Percentiles rank a stretch among this genome's conserved stretches.
phyloP scores from a whole-genome alignment of 2,888 invertebrate genomes.

The Drepana falcataria region DNA sequence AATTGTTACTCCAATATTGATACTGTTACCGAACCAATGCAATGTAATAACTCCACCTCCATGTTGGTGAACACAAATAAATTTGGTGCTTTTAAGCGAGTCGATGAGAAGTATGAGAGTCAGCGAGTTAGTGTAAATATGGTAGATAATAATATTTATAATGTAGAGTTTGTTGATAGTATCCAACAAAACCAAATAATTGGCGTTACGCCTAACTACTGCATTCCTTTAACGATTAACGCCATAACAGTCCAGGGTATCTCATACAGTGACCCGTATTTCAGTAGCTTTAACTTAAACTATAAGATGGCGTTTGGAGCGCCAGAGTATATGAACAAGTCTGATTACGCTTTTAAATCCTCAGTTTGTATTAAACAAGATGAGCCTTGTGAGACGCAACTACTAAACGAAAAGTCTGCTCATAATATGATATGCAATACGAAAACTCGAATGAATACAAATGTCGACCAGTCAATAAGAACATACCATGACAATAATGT shows the following conservation, averaged over 20 bases:
- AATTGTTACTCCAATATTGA: constrained; percentile 78
- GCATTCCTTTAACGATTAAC: constrained; percentile 80
- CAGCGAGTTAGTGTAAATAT: constrained; percentile 77
- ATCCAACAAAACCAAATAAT: constrained; percentile 80
- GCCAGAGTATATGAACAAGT: constrained; percentile 79
- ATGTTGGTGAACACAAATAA: constrained; percentile 79
- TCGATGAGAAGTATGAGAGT: constrained; percentile 76
- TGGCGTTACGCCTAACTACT: constrained; percentile 77
- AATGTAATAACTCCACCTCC: constrained; percentile 80
- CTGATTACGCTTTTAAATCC: constrained; percentile 81
- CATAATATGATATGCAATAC: constrained; percentile 62
- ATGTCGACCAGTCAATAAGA: constrained; percentile 55
- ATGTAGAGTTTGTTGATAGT: constrained; percentile 78
- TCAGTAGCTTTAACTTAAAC: constrained; percentile 80
- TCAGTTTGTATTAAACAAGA: constrained; percentile 77
- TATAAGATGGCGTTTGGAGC: constrained; percentile 77
- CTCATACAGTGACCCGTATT: constrained; percentile 80
- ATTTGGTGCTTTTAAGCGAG: constrained; percentile 79
- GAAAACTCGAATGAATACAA: constrained; percentile 63
- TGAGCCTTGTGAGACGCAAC: constrained; percentile 72
- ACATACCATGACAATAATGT: constrained; percentile 74
- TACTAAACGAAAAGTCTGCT: constrained; percentile 66
- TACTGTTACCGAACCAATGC: constrained; percentile 80
- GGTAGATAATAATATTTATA: constrained; percentile 79
- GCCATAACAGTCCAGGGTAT: constrained; percentile 81